Evolutionary conservation across 2,113 vertebrate genomes (phyloP).

Genomic region (Romanogobio albipinnatus): DNA sequence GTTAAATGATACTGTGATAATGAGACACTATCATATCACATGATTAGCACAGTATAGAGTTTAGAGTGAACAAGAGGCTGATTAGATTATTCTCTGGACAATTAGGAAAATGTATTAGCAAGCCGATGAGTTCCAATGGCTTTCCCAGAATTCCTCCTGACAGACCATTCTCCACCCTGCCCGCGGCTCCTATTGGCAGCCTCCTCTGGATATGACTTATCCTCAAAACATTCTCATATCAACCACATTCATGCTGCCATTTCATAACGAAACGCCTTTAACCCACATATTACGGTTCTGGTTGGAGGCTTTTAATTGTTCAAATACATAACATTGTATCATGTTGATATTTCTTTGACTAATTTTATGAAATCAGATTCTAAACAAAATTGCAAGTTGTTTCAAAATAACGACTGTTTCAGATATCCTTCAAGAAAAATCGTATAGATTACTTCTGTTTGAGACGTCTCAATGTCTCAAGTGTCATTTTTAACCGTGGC

Average conservation of each 20-base stretch:
- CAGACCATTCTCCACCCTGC: not conserved
- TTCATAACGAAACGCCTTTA: not conserved
- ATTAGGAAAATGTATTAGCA: slow-evolving; percentile 9
- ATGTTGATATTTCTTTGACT: not conserved
- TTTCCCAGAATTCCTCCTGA: slow-evolving; percentile 18
- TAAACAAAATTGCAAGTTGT: not conserved
- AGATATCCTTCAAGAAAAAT: not conserved
- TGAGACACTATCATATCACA: not conserved
- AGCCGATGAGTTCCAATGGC: not conserved
- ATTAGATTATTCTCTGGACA: not conserved
- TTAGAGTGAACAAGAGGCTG: not conserved
- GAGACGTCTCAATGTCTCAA: not conserved
- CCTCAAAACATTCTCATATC: slow-evolving; percentile 13
- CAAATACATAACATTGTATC: not conserved
- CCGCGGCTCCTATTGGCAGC: not conserved
- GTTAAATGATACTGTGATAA: slow-evolving; percentile 14
- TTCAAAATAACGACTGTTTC: not conserved
- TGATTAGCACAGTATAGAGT: not conserved
- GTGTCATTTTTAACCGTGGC: not conserved
- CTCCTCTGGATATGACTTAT: slow-evolving; percentile 4
- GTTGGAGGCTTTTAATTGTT: not conserved
- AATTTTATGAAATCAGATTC: not conserved
- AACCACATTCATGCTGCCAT: not conserved
- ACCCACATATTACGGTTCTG: not conserved
- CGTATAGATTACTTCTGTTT: not conserved